Base-by-base conservation (phyloP, 2,113 vertebrate genomes). In the Miniopterus natalensis region DNA sequence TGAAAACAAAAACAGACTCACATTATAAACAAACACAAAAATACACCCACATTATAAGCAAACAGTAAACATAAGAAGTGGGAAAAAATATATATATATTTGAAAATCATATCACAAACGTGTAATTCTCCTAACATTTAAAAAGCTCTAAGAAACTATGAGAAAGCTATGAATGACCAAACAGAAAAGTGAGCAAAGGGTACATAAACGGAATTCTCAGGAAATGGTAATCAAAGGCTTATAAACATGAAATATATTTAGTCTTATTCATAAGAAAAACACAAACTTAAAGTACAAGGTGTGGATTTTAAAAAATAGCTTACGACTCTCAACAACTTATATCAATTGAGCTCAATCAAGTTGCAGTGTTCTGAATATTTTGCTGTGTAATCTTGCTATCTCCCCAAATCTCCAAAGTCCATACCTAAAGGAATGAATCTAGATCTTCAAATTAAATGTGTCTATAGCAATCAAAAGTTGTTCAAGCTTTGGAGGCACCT, bases 201-300 rank as follows among this genome's bases (percentile, higher is more conserved):
- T n/a, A 18, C 14, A 88, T 40, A 87, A 75, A 77, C 20, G 65
- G 31, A 68, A 12, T 89, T 89, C 65, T 89, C 73, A 89, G 84
- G 92, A 92, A 77, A 71, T 66, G 61, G 45, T 49, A 80, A 61
- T 47, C 61, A 85, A 80, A 94, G 66, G 65, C 27, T 79, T 74
- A 42, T 42, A 92, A 89, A 80, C 20, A 74, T 84, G 78, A 92
- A 94, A 79, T 53, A 92, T 74, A 47, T 92, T 94, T 84, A 78
- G 68, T 31, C 49, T 81, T 40, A 42, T 53, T 96, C 53, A 83
- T n/a, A 75, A 75, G 51, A 74, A 42, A 91, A 87, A 81, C 25
- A 45, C 31, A 86, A 68, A 90, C 86, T 51, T 81, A 87, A 91
- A 91, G 27, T 40, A 87, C 9, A 81, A 10, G 25, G 17, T 57